phyloP scores from a whole-genome alignment of 2,888 invertebrate species.

The Rosalia funebris region DNA sequence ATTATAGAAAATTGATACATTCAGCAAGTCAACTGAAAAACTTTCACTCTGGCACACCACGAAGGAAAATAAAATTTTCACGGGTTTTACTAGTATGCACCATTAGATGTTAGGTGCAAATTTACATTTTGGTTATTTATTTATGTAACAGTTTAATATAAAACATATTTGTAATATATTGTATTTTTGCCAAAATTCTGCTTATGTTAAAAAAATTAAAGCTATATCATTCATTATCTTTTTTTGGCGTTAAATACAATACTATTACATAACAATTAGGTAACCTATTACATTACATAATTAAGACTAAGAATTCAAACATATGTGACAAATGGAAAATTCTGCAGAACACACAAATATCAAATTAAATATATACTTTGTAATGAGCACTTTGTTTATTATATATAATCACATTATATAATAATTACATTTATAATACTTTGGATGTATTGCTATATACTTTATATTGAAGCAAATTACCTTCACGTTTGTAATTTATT shows the following conservation, averaged over 20 bases:
- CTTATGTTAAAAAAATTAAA: constrained; percentile 25
- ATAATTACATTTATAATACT: constrained; percentile 51
- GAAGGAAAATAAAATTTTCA: background rate
- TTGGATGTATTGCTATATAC: constrained; percentile 49
- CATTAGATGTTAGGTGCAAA: constrained; percentile 3
- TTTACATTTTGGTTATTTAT: constrained; percentile 14
- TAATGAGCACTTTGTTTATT: constrained; percentile 48
- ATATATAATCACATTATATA: constrained; percentile 49
- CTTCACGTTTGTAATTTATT: constrained; percentile 21
- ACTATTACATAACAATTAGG: constrained; percentile 21
- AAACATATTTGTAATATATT: constrained; percentile 12
- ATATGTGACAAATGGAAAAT: constrained; percentile 8
- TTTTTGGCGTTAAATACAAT: constrained; percentile 18
- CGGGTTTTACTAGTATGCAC: constrained; percentile 3
- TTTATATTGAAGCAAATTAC: constrained; percentile 31
- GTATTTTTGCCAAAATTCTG: constrained; percentile 15
- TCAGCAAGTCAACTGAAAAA: background rate
- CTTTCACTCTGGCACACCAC: background rate
- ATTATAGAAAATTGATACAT: too few species aligned
- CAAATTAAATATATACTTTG: constrained; percentile 33
- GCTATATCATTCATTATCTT: constrained; percentile 11
- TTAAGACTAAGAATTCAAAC: constrained; percentile 10
- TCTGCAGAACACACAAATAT: constrained; percentile 13
- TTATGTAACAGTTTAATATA: constrained; percentile 18
- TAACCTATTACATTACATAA: constrained; percentile 11